Conservation (phyloP, 2,797 vertebrate species). For the Pteronotus mesoamericanus region DNA sequence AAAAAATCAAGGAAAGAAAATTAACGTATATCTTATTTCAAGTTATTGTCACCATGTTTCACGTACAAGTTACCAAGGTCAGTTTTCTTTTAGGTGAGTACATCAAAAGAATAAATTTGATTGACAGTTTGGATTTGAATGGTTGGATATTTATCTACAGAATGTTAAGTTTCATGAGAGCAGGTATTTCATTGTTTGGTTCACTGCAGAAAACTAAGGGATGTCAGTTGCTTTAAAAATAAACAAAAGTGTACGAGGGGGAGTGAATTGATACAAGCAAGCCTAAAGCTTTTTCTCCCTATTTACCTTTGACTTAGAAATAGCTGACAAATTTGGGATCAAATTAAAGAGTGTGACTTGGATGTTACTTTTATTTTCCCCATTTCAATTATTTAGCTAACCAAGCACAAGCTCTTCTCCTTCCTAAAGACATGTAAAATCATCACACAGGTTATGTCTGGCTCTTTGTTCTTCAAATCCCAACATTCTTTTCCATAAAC, state of each 20-base stretch:
- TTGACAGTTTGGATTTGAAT: not conserved
- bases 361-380: not conserved
- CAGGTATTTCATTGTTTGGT: not conserved
- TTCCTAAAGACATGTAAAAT: not conserved
- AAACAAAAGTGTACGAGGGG: no score
- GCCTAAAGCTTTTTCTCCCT: not conserved
- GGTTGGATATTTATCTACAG: not conserved
- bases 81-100: not conserved
- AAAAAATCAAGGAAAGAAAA: not conserved
- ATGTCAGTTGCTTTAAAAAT: not conserved
- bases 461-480: not conserved
- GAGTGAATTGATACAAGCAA: not conserved
- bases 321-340: not conserved
- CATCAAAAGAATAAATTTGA: not conserved
- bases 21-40: not conserved
- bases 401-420: not conserved
- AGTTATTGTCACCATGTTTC: not conserved
- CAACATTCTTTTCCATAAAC: slow-evolving; percentile 8
- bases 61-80: not conserved
- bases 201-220: not conserved
- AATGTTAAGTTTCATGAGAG: not conserved
- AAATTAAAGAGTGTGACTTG: not conserved
- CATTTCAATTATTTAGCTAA: not conserved
- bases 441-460: not conserved
- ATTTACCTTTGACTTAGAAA: not conserved